Evolutionary conservation across 2,888 invertebrate genomes (phyloP), one percentile per base, ranked within the genome.

Genomic region (Parelbella ahira): DNA sequence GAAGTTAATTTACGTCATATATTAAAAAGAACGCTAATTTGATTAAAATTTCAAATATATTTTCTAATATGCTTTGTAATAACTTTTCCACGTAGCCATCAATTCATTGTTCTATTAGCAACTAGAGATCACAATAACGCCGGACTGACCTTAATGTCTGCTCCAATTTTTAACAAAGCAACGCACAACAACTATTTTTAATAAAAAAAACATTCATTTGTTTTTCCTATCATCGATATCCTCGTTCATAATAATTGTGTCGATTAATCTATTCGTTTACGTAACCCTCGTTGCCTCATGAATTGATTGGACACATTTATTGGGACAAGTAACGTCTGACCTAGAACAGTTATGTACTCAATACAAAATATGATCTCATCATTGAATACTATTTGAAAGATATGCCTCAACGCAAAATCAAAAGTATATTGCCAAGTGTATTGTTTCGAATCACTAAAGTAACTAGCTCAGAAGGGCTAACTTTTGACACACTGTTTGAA

Each of bases 371-470:
- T n/a, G n/a, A n/a, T n/a, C n/a, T n/a, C n/a, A n/a, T 10, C 29
- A 9, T 9, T 21, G 6, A 20, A 30, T 38, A 23, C 30, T 37
- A n/a, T n/a, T 8, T 19, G 9, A 11, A 23, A 19, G 15, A 8
- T 4, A 3, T 8, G 12, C 4, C 24, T 24, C 5, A 30, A 38
- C 20, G 8, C 7, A 24, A 11, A n/a, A n/a, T 10, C 11, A 3
- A 30, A 7, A 28, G 23, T 29, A 9, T 8, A 8, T 12, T 15
- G 6, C 23, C 21, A 23, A 18, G 4, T 11, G 12, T 41, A 21
- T 41, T 41, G 27, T 41, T 33, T 33, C 13, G 25, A 27, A 33
- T 39, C 32, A 32, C 30, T 23, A 30, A 13, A 41, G 11, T 25
- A 41, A 20, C 39, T 29, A n/a, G n/a, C n/a, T n/a, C n/a, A n/a